These are phyloP conservation scores for Phrynocephalus vlangalii DNA, from an alignment of 2,797 vertebrate species.

Conservation along the genomic window DNA sequence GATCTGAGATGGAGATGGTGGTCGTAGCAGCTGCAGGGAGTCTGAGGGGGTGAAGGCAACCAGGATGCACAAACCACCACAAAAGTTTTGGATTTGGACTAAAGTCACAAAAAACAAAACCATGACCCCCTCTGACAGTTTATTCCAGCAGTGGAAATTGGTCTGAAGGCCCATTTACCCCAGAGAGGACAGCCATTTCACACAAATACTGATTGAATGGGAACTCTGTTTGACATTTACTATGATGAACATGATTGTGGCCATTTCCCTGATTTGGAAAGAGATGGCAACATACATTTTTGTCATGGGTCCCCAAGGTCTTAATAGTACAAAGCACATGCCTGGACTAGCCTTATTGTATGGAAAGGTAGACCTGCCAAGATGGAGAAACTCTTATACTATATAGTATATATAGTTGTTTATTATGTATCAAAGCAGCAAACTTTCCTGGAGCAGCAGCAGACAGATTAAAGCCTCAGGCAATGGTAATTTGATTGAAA, in stretches of 20 bases:
- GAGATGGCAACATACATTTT: not conserved
- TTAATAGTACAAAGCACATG: not conserved
- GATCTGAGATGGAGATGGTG: no score
- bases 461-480: not conserved
- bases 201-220: not conserved
- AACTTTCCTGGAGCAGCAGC: constrained; percentile 11
- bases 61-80: no score
- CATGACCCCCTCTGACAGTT: no score
- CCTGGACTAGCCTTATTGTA: not conserved
- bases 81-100: no score
- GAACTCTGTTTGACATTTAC: not conserved
- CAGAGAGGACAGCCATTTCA: not conserved
- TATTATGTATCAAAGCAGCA: not conserved
- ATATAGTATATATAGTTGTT: not conserved
- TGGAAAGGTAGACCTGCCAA: constrained; percentile 12
- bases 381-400: not conserved
- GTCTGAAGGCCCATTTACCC: not conserved
- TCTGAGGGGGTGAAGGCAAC: no score
- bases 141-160: no score
- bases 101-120: no score
- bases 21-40: no score
- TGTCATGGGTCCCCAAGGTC: not conserved
- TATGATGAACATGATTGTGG: not conserved
- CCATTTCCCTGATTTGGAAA: not conserved
- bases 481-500: constrained; percentile 11